Percentiles rank a stretch among this genome's conserved stretches.
These are phyloP conservation scores for Iphiclides podalirius DNA, from an alignment of 2,888 invertebrate genomes.

Conservation along the genomic window DNA sequence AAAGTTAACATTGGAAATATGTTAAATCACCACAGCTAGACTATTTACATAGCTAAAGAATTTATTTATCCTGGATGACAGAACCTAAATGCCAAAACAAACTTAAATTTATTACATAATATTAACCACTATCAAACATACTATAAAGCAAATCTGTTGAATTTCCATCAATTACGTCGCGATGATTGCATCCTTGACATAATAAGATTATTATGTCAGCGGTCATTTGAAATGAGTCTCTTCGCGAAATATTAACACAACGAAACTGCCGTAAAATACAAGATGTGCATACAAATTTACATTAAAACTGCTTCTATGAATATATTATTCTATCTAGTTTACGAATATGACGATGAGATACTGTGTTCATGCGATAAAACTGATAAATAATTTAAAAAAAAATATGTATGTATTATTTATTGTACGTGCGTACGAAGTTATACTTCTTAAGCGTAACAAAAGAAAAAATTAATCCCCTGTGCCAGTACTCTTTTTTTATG, in stretches of 20 bases:
- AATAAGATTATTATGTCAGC: constrained; percentile 32
- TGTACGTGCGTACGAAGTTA: too few relatives aligned
- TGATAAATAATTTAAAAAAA: too few relatives aligned
- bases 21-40: too few relatives aligned
- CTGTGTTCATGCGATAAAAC: too few relatives aligned
- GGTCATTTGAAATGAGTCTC: constrained; percentile 38
- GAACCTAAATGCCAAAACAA: neutral
- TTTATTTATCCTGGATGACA: too few relatives aligned
- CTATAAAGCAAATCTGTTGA: constrained; percentile 8
- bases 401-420: too few relatives aligned
- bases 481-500: too few relatives aligned
- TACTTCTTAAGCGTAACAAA: too few relatives aligned
- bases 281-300: neutral
- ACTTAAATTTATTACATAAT: neutral
- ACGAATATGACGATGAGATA: too few relatives aligned
- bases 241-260: constrained; percentile 35
- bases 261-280: neutral
- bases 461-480: too few relatives aligned
- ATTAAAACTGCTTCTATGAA: neutral
- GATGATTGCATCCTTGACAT: constrained; percentile 41
- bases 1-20: too few relatives aligned
- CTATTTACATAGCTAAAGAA: too few relatives aligned
- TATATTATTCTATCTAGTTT: neutral
- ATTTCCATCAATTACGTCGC: constrained; percentile 13
- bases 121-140: constrained; percentile 3